A percentile compares a stretch with the other conserved stretches of the same genome.
These are phyloP conservation scores for Lithobates pipiens DNA, from an alignment of 2,797 vertebrate species.

Conservation along the genomic window DNA sequence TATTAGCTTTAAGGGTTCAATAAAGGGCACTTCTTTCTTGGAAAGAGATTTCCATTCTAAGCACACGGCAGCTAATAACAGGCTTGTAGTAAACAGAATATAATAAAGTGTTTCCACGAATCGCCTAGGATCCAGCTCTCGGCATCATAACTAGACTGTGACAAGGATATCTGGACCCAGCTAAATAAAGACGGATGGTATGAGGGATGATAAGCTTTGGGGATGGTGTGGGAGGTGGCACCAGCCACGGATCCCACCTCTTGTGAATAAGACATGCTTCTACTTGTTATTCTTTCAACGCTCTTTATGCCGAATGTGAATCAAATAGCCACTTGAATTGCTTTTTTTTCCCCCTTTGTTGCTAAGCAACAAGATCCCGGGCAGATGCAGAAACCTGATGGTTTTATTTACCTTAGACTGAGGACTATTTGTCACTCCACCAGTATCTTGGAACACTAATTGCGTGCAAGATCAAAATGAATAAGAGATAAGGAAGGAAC, in stretches of 20 bases:
- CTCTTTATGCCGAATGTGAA: slow-evolving; percentile 38
- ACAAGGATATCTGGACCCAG: slow-evolving; percentile 7
- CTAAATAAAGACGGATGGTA: slow-evolving; percentile 32
- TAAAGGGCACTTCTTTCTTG: slow-evolving; percentile 20
- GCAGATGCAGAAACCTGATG: slow-evolving; percentile 56
- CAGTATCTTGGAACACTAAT: slow-evolving; percentile 58
- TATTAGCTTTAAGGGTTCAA: slow-evolving; percentile 25
- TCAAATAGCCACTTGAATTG: slow-evolving; percentile 52
- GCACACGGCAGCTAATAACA: slow-evolving; percentile 12
- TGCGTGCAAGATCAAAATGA: slow-evolving; percentile 59
- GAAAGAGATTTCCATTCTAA: slow-evolving; percentile 24
- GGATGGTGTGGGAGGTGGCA: not conserved
- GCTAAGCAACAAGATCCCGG: slow-evolving; percentile 48
- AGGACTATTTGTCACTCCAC: slow-evolving; percentile 55
- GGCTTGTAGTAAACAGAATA: slow-evolving; percentile 6
- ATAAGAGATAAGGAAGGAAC: slow-evolving; percentile 55
- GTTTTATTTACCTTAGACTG: slow-evolving; percentile 53
- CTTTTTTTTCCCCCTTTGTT: slow-evolving; percentile 44
- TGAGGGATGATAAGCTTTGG: not conserved
- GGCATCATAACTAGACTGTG: not conserved
- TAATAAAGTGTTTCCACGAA: slow-evolving; percentile 13
- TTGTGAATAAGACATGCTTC: slow-evolving; percentile 33
- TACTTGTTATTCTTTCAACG: slow-evolving; percentile 52
- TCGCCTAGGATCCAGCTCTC: not conserved
- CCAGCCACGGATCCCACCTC: slow-evolving; percentile 8